Evolutionary conservation across 2,797 vertebrate species (phyloP), one percentile per base, ranked within the genome.

Genomic region (Caiman crocodilus): DNA sequence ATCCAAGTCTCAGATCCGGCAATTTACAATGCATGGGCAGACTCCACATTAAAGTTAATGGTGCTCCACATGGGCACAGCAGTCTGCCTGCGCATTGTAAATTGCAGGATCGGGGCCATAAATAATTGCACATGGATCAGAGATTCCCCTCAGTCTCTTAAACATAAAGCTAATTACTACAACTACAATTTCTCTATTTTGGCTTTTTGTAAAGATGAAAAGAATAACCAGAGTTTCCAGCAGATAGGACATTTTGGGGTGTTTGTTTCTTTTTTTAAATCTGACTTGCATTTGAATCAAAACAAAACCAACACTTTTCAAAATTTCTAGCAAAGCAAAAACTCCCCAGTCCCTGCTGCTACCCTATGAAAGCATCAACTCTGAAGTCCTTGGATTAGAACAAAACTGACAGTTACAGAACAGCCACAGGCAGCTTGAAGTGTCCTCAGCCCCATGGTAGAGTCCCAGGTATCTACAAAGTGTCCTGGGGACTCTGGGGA

Each of bases 11-110:
- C 74, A 69, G 74, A 80, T 87, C 3, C 81, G 50, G 13, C 23
- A 83, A 84, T 85, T 94, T 84, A 87, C 82, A 93, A 83, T 93
- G 61, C 76, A 35, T 91, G 89, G 28, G 69, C 90, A 77, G 74
- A 94, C 76, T 81, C 60, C 84, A 89, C 89, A 92, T 90, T 88
- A 81, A 90, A 95, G 87, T 84, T 94, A 92, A 94, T 59, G 82
- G 35, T 10, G 18, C 56, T 93, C 59, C 28, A 55, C 79, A 79
- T 90, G 71, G 94, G 77, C 92, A 78, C 69, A 94, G 89, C 2
- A 0, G 85, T 80, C 65, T 91, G 28, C 56, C 61, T 64, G 56
- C 92, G 17, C 50, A 59, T 74, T 89, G 67, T 30, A 69, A 90
- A 90, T 77, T 59, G 85, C 28, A 69, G 90, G 61, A 89, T 7